These are phyloP conservation scores for Acanthurus lineatus DNA, from an alignment of 2,797 vertebrate species.

Conservation along the genomic window DNA sequence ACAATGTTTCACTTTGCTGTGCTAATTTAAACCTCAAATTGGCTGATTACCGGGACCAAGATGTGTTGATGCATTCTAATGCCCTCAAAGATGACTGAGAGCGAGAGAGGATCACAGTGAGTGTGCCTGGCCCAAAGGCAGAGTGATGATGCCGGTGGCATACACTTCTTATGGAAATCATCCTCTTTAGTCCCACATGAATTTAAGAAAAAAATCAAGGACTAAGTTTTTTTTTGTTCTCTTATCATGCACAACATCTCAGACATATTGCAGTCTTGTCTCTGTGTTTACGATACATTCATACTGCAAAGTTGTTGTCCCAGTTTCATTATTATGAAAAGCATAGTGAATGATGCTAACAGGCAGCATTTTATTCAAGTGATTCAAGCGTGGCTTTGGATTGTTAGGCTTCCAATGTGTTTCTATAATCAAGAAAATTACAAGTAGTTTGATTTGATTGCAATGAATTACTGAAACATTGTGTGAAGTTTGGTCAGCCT, in stretches of 20 bases:
- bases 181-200: not conserved
- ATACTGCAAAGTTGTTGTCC: too few species aligned
- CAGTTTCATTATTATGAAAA: too few species aligned
- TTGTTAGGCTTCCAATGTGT: too few species aligned
- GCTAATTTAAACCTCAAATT: slow-evolving; percentile 60
- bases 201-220: slow-evolving; percentile 15
- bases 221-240: not conserved
- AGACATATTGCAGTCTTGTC: too few species aligned
- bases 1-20: slow-evolving; percentile 54
- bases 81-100: not conserved
- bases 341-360: too few species aligned
- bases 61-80: slow-evolving; percentile 48
- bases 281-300: too few species aligned
- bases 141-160: slow-evolving; percentile 22
- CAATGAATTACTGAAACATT: too few species aligned
- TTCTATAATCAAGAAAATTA: too few species aligned
- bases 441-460: too few species aligned
- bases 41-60: slow-evolving; percentile 52
- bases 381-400: too few species aligned
- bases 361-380: too few species aligned
- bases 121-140: slow-evolving; percentile 56
- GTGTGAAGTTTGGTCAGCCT: too few species aligned
- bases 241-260: not conserved
- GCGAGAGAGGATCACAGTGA: not conserved
- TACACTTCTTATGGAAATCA: slow-evolving; percentile 28